Base-by-base conservation (phyloP, 2,888 invertebrate genomes). In the Hirtodrosophila alboralis region DNA sequence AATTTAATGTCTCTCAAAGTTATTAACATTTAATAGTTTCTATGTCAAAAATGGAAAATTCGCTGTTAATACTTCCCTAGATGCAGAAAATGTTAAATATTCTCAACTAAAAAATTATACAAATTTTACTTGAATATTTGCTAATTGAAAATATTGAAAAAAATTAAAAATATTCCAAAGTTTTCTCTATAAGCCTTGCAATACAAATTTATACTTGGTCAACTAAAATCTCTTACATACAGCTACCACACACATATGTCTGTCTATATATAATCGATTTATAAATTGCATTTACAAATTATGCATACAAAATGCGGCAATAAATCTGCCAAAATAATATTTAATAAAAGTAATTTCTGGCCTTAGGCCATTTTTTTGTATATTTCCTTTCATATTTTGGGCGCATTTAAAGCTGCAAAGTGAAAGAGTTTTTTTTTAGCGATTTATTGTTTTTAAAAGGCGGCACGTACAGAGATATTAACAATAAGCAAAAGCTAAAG, bases 401-500 rank as follows among this genome's bases (percentile, higher is more conserved):
- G 23, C 13, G 23, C 34, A 18, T 27, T 52, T 53, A 31, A 14
- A 30, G n/a, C 51, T 8, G n/a, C 38, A 54, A 75, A 77, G 75
- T 60, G 75, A 75, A 75, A 77, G 77, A 78, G 65, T 37, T 47
- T n/a, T n/a, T n/a, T n/a, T n/a, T 1, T n/a, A 30, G 16, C 53
- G 51, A 75, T 74, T 71, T 74, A 74, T 74, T 56, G 69, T 61
- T 60, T 75, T 57, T 49, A 64, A 70, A 73, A n/a, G n/a, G 33
- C 37, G 53, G 44, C 73, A 60, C 58, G 51, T 62, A 51, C 38
- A 52, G 28, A 23, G 23, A 8, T 23, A 23, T 23, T 7, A 23
- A 51, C 53, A 38, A 31, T 52, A 18, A 52, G 33, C 53, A 41
- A 28, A 14, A 67, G 45, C 40, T 59, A 18, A 56, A 69, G 49